phyloP scores from a whole-genome alignment of 2,797 vertebrate species.

The Xerus rutilus region DNA sequence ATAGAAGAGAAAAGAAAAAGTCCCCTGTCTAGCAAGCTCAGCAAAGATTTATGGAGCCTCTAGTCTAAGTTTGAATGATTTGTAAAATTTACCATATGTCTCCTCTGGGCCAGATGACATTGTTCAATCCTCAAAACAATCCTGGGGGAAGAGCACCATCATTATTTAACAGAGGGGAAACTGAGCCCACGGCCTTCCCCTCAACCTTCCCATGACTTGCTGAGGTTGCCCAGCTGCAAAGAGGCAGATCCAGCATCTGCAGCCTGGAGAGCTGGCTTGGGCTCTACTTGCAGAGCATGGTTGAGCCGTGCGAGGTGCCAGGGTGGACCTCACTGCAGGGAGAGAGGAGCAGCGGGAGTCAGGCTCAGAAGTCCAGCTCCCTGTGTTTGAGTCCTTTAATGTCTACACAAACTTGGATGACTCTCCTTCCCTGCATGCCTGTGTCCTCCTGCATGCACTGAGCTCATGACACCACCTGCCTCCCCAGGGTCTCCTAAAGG shows the following conservation, averaged over 20 bases:
- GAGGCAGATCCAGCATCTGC: not conserved
- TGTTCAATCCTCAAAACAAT: not conserved
- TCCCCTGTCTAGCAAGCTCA: not conserved
- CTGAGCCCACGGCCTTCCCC: not conserved
- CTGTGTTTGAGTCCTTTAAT: rapidly evolving
- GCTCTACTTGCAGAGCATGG: not conserved
- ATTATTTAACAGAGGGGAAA: not conserved
- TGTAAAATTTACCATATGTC: not conserved
- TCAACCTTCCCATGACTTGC: not conserved
- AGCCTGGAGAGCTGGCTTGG: not conserved
- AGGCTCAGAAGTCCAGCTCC: not conserved
- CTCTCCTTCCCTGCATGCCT: rapidly evolving
- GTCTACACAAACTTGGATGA: not conserved
- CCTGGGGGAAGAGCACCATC: not conserved
- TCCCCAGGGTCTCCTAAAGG: rapidly evolving
- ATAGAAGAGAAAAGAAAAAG: not conserved
- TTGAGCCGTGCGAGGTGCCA: rapidly evolving
- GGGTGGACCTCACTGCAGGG: too few species aligned
- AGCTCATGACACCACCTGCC: rapidly evolving
- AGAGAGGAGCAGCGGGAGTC: rapidly evolving
- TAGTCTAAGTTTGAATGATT: not conserved
- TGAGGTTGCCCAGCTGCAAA: not conserved
- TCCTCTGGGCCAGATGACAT: not conserved
- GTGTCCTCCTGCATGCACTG: not conserved
- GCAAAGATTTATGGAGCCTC: not conserved